These are phyloP conservation scores for Drosophila albomicans DNA, from an alignment of 1,140 invertebrate genomes.

Conservation along the genomic window DNA sequence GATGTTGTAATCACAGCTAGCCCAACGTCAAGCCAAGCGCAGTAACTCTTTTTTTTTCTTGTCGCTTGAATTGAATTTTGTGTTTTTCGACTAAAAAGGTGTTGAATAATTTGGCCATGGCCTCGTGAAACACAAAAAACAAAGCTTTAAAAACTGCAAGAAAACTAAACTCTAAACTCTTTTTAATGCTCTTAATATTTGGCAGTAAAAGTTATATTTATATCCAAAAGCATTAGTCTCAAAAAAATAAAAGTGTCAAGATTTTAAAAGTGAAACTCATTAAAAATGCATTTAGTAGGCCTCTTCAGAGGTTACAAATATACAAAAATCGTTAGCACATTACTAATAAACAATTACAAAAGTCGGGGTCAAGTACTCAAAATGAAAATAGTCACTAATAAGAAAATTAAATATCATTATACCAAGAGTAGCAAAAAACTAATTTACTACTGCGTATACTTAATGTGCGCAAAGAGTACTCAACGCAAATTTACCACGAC, in stretches of 20 bases:
- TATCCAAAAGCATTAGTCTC: neutral
- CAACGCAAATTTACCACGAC: too few species aligned
- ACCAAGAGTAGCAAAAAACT: too few species aligned
- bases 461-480: too few species aligned
- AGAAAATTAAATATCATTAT: too few species aligned
- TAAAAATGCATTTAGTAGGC: too few species aligned
- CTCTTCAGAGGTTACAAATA: too few species aligned
- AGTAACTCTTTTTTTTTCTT: conserved; percentile 33
- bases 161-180: conserved; percentile 13
- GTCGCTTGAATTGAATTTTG: conserved; percentile 30
- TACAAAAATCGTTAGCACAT: too few species aligned
- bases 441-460: too few species aligned
- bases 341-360: too few species aligned
- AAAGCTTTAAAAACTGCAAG: conserved; percentile 32
- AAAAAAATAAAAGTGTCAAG: neutral
- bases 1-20: conserved; percentile 60
- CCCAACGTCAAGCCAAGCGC: conserved; percentile 54
- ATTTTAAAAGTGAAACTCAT: too few species aligned
- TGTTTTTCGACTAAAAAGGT: conserved; percentile 42
- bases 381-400: too few species aligned
- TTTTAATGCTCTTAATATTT: conserved; percentile 14
- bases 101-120: conserved; percentile 68
- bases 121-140: conserved; percentile 67
- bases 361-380: too few species aligned
- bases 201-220: neutral